Evolutionary conservation across 2,888 invertebrate species (phyloP).

Genomic region (Drosophila testacea): DNA sequence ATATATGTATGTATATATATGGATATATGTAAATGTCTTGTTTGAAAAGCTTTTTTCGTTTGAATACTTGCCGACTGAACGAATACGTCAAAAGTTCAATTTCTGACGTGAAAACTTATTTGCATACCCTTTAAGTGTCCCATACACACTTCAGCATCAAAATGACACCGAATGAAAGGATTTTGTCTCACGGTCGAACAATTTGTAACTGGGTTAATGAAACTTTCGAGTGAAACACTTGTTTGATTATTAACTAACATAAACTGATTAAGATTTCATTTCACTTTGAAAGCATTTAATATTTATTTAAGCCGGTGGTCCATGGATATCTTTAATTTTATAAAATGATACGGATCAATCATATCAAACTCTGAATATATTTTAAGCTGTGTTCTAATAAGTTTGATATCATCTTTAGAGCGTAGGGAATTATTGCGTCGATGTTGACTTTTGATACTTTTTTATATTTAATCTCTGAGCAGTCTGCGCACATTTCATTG

Average conservation of each 20-base stretch:
- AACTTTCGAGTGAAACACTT: too few relatives aligned
- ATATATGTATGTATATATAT: conserved; percentile 11
- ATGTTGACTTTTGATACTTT: conserved; percentile 11
- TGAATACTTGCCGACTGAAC: conserved; percentile 18
- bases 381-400: too few relatives aligned
- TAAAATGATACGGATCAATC: too few relatives aligned
- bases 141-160: not conserved
- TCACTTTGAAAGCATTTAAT: too few relatives aligned
- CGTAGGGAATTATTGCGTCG: conserved; percentile 1
- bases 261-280: too few relatives aligned
- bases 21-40: conserved; percentile 21
- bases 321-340: too few relatives aligned
- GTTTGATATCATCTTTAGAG: not conserved
- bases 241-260: too few relatives aligned
- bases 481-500: conserved; percentile 69
- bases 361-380: too few relatives aligned
- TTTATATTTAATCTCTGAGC: conserved; percentile 60
- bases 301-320: too few relatives aligned
- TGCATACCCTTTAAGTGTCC: conserved; percentile 14
- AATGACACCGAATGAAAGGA: not conserved
- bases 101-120: conserved; percentile 24
- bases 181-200: not conserved
- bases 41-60: conserved; percentile 50
- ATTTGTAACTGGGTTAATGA: too few relatives aligned
- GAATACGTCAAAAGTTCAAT: conserved; percentile 39